Evolutionary conservation across 2,113 vertebrate species (phyloP), one percentile per base, ranked within the genome.

Genomic region (Chlamydotis undulata): DNA sequence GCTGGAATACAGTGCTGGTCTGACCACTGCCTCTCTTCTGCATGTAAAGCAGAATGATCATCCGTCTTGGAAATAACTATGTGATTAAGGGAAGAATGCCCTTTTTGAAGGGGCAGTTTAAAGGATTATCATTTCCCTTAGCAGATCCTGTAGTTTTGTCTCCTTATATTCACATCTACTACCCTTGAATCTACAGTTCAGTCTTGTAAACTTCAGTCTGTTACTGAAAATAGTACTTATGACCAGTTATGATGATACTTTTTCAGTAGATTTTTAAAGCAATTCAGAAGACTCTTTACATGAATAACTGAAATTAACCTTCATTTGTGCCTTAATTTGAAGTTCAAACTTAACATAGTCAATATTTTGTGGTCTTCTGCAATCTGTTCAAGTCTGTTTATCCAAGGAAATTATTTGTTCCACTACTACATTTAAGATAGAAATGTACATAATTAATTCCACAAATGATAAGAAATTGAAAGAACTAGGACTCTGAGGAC

Each of bases 341-440:
- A 96, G 93, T 96, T 97, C 93, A 96, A 31, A 87, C 49, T 96
- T 97, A 93, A 91, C 93, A 93, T 96, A 97, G 96, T 96, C 95
- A 89, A 97, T 97, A 89, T 75, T 91, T 91, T 79, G 93, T 93
- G 89, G 91, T 94, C 87, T 95, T 59, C 59, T 95, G 77, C 74
- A 84, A 91, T 94, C 87, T 84, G 61, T 84, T 96, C 84, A 81
- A 63, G 81, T 87, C 89, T 83, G 43, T 96, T 95, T 95, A 89
- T 95, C 87, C 83, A 76, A 84, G 77, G 43, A 95, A 96, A 87
- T 91, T 87, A 84, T 94, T 93, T 93, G 45, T 92, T 82, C 73
- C 35, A 16, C 29, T 91, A 81, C 65, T 96, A 65, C 65, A 45
- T 79, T 89, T 91, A 81, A 93, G 77, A 39, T 47, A 94, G 87